Evolutionary conservation across 2,888 invertebrate species (phyloP).

Genomic region (Drosophila villosipedis): DNA sequence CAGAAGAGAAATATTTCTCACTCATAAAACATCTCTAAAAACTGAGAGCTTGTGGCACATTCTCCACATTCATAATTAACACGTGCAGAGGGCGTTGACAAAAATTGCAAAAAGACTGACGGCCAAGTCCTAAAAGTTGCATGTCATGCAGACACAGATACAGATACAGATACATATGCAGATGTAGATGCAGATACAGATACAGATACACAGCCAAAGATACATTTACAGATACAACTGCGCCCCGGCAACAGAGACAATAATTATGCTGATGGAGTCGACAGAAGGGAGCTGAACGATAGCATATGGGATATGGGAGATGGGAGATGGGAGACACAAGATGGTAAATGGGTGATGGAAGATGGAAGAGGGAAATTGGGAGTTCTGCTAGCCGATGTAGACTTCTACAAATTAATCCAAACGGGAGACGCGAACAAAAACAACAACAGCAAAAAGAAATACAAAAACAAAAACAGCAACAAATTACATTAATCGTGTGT

Average conservation of each 20-base stretch:
- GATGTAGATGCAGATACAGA: constrained; percentile 6
- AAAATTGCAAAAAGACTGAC: constrained; percentile 48
- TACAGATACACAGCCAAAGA: constrained; percentile 5
- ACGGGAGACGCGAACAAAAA: constrained; percentile 67
- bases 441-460: constrained; percentile 37
- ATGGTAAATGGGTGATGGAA: background rate
- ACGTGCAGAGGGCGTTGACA: constrained; percentile 60
- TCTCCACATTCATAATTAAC: constrained; percentile 61
- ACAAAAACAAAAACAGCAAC: constrained; percentile 41
- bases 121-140: constrained; percentile 28
- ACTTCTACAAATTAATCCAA: constrained; percentile 79
- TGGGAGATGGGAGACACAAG: background rate
- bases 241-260: constrained; percentile 40
- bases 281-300: constrained; percentile 6
- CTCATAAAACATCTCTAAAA: constrained; percentile 15
- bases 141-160: constrained; percentile 22
- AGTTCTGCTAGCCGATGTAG: constrained; percentile 16
- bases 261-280: constrained; percentile 41
- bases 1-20: constrained; percentile 18
- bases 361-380: background rate
- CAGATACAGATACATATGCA: constrained; percentile 7
- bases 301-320: background rate
- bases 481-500: constrained; percentile 73
- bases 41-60: constrained; percentile 31
- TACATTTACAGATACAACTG: constrained; percentile 28